Evolutionary conservation across 2,888 invertebrate species (phyloP).

Genomic region (Eupithecia subumbrata): DNA sequence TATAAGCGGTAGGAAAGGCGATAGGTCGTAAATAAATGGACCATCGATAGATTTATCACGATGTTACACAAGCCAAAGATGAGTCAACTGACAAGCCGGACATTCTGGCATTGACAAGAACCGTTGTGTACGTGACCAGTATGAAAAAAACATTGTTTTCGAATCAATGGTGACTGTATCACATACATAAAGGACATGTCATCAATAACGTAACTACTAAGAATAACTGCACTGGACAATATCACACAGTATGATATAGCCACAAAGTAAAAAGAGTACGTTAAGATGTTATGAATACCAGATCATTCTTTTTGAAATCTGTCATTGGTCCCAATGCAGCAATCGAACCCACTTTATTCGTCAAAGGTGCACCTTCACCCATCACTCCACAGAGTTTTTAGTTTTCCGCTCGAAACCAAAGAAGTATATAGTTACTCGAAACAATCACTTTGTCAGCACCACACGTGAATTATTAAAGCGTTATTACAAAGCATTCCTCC

Average conservation of each 20-base stretch:
- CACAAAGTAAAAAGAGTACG: not conserved
- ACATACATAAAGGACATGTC: not conserved
- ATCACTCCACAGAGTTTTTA: slow-evolving; percentile 39
- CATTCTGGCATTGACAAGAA: not conserved
- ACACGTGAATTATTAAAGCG: slow-evolving; percentile 59
- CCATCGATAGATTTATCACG: not conserved
- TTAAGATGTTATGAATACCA: too few relatives aligned
- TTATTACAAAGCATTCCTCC: slow-evolving; percentile 44
- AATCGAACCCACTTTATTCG: not conserved
- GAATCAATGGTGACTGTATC: not conserved
- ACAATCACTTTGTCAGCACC: slow-evolving; percentile 58
- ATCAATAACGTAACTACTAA: not conserved
- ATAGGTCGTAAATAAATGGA: not conserved
- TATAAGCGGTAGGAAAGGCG: too few relatives aligned
- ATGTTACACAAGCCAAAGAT: not conserved
- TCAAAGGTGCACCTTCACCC: not conserved
- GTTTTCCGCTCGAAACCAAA: slow-evolving; percentile 48
- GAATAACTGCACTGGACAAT: not conserved
- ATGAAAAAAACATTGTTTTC: slow-evolving; percentile 3
- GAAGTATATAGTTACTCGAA: slow-evolving; percentile 28
- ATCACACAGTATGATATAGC: too few relatives aligned
- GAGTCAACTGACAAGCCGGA: not conserved
- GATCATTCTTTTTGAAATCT: too few relatives aligned
- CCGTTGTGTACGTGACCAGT: slow-evolving; percentile 4
- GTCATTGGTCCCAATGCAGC: not conserved